Evolutionary conservation across 2,888 invertebrate genomes (phyloP).

Genomic region (Catocala fraxini): DNA sequence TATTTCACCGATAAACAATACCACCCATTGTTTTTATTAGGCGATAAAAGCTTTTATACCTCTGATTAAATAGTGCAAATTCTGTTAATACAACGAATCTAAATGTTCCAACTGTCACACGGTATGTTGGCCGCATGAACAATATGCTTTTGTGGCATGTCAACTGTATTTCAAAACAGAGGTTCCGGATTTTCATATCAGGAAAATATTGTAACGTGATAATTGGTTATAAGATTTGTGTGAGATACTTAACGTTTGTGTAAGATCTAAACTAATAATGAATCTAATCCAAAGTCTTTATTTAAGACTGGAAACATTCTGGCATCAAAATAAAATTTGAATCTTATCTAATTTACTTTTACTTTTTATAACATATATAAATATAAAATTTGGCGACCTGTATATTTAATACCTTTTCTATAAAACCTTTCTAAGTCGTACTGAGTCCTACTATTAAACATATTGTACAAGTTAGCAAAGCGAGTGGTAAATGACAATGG

Average conservation of each 20-base stretch:
- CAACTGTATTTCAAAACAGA: neutral
- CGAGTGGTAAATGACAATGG: neutral
- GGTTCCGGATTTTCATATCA: no score
- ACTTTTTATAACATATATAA: no score
- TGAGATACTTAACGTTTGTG: no score
- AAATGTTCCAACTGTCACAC: conserved; percentile 9
- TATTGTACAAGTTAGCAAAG: neutral
- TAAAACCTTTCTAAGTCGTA: neutral
- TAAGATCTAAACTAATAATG: no score
- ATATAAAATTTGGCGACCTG: no score
- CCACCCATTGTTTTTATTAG: conserved; percentile 43
- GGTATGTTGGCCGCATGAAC: neutral
- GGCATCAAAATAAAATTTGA: no score
- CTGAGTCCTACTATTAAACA: neutral
- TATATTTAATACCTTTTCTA: no score
- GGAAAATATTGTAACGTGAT: no score
- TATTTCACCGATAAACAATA: conserved; percentile 49
- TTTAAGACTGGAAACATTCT: no score
- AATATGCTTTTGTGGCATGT: neutral
- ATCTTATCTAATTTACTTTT: no score
- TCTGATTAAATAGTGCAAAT: conserved; percentile 44
- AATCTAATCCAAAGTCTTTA: no score
- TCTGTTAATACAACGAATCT: conserved; percentile 15
- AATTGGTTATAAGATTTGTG: no score
- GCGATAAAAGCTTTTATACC: conserved; percentile 39